A percentile compares a stretch with the other conserved stretches of the same genome.
Evolutionary conservation across 2,888 invertebrate genomes (phyloP).

Genomic region (Zygothrica quintamaculata): DNA sequence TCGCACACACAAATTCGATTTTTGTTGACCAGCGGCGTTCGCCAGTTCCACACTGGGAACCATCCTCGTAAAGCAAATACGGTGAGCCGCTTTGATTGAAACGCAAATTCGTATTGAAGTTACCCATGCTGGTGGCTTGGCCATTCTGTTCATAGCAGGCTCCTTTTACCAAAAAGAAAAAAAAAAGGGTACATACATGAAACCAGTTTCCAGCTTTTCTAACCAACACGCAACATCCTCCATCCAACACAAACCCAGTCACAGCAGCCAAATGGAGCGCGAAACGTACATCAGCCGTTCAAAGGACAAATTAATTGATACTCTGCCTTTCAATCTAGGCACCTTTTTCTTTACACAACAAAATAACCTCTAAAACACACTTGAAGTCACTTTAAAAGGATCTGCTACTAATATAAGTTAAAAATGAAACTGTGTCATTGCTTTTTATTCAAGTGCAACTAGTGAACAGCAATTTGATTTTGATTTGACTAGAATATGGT

Average conservation of each 20-base stretch:
- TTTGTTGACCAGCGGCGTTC: conserved; percentile 82
- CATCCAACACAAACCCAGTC: not conserved
- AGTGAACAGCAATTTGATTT: conserved; percentile 63
- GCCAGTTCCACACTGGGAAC: conserved; percentile 63
- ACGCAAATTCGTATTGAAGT: conserved; percentile 79
- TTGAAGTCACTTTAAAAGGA: not conserved
- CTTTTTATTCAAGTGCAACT: conserved; percentile 68
- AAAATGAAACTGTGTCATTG: conserved; percentile 47
- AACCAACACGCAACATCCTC: no score
- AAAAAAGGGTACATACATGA: no score
- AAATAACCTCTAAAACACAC: no score
- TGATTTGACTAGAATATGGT: conserved; percentile 76
- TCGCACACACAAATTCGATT: conserved; percentile 84
- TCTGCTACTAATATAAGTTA: not conserved
- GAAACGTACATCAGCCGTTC: conserved; percentile 35
- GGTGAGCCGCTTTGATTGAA: conserved; percentile 83
- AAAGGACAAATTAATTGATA: conserved; percentile 53
- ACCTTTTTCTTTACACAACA: conserved; percentile 17
- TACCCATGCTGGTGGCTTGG: conserved; percentile 81
- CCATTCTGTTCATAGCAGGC: conserved; percentile 76
- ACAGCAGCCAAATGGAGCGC: conserved; percentile 27
- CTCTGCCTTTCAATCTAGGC: conserved; percentile 18
- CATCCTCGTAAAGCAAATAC: conserved; percentile 83
- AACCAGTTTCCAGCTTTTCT: no score
- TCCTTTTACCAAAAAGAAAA: conserved; percentile 70